A percentile compares a stretch with the other conserved stretches of the same genome.
phyloP scores from a whole-genome alignment of 1,140 invertebrate genomes.

The Zaprionus ghesquierei region DNA sequence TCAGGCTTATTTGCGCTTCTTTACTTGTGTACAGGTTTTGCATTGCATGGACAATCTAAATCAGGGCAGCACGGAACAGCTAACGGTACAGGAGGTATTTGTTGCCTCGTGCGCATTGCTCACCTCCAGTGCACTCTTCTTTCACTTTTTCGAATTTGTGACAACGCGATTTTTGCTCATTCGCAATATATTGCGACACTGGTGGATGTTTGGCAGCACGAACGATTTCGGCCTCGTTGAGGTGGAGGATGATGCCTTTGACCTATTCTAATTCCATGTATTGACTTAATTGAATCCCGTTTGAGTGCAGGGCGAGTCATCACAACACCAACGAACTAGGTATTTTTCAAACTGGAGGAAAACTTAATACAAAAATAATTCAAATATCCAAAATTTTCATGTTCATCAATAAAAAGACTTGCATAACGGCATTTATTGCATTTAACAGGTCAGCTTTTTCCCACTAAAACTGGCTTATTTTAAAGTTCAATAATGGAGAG shows the following conservation, averaged over 20 bases:
- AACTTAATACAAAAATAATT: not conserved
- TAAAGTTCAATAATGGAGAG: too few relatives aligned
- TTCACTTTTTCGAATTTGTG: slow-evolving; percentile 77
- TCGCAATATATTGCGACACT: slow-evolving; percentile 71
- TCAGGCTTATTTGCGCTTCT: slow-evolving; percentile 39
- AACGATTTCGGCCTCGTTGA: slow-evolving; percentile 67
- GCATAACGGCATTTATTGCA: slow-evolving; percentile 6
- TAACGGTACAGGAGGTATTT: slow-evolving; percentile 68
- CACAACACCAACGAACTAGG: not conserved
- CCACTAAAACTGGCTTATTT: too few relatives aligned
- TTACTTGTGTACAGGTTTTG: slow-evolving; percentile 57
- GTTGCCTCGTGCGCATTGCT: slow-evolving; percentile 70
- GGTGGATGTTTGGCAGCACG: slow-evolving; percentile 79
- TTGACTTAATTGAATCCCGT: not conserved
- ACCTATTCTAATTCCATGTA: slow-evolving; percentile 55
- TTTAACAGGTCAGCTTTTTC: not conserved
- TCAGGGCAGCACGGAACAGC: slow-evolving; percentile 62
- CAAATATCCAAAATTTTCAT: slow-evolving; percentile 8
- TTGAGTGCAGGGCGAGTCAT: not conserved
- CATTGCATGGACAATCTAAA: slow-evolving; percentile 79
- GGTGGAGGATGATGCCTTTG: slow-evolving; percentile 66
- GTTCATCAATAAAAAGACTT: slow-evolving; percentile 2
- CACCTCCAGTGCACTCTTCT: slow-evolving; percentile 75
- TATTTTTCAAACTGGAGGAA: not conserved
- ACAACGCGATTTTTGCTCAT: slow-evolving; percentile 71